phyloP scores from a whole-genome alignment of 2,888 invertebrate species.

The Ornithoptera alexandrae region DNA sequence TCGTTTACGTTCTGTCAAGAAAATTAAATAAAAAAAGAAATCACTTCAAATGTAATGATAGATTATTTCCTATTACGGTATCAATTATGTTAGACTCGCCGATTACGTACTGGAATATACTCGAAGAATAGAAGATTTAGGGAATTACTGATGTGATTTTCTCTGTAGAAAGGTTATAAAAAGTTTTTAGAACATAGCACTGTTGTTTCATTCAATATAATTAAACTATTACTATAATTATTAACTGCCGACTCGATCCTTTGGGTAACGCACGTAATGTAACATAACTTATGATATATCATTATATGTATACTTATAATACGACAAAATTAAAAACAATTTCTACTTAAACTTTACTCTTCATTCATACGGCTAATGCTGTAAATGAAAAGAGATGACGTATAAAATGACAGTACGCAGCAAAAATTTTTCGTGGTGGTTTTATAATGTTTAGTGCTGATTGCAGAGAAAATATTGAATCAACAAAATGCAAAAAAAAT shows the following conservation, averaged over 20 bases:
- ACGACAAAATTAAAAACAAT: background rate
- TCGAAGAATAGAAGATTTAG: too few species aligned
- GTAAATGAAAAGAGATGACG: too few species aligned
- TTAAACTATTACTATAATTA: background rate
- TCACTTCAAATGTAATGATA: constrained; percentile 8
- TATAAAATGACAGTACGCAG: too few species aligned
- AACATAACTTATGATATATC: background rate
- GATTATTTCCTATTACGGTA: constrained; percentile 8
- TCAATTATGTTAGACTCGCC: background rate
- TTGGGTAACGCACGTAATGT: background rate
- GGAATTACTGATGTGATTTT: too few species aligned
- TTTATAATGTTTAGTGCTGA: too few species aligned
- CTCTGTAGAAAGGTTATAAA: too few species aligned
- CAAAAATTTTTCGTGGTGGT: too few species aligned
- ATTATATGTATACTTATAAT: background rate
- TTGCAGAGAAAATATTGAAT: too few species aligned
- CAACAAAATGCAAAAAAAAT: too few species aligned
- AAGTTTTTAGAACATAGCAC: too few species aligned
- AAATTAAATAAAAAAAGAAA: background rate
- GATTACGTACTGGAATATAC: constrained; percentile 2
- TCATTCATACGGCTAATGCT: background rate
- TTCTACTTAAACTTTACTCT: background rate
- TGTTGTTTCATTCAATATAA: background rate
- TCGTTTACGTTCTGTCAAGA: background rate
- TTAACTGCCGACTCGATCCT: background rate